phyloP scores from a whole-genome alignment of 2,113 vertebrate genomes.

The Cebidichthys violaceus region DNA sequence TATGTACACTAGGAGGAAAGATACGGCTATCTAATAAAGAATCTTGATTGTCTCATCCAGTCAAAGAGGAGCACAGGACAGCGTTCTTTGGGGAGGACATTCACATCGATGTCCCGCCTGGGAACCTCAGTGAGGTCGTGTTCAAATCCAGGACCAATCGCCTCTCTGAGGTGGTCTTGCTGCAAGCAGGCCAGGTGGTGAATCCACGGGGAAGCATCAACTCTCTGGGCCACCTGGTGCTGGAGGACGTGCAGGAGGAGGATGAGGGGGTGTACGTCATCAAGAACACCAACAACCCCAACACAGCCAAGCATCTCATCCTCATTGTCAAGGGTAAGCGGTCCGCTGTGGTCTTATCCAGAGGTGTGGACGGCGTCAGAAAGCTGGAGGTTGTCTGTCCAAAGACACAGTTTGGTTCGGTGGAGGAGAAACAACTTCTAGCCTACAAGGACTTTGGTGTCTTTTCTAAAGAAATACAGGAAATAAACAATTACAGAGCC shows the following conservation, averaged over 20 bases:
- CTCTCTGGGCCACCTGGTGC: conserved; percentile 69
- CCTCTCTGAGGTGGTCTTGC: conserved; percentile 49
- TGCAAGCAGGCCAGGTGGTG: conserved; percentile 55
- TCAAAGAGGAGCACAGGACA: conserved; percentile 69
- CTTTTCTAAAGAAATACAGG: background rate
- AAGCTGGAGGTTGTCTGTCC: background rate
- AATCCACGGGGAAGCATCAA: conserved; percentile 47
- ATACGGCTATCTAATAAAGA: background rate
- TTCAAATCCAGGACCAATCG: conserved; percentile 64
- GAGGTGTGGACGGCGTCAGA: background rate
- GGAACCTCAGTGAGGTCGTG: conserved; percentile 64
- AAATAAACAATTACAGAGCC: background rate
- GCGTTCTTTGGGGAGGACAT: conserved; percentile 83
- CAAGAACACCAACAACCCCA: conserved; percentile 44
- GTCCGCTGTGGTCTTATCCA: background rate
- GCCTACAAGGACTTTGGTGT: background rate
- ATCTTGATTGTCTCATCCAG: conserved; percentile 35
- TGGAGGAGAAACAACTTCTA: background rate
- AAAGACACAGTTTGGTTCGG: background rate
- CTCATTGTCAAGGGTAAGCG: conserved; percentile 76
- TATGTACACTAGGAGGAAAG: background rate
- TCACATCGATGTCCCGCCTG: conserved; percentile 68
- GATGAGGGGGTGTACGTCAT: conserved; percentile 81
- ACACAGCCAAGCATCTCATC: conserved; percentile 48
- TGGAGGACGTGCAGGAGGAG: conserved; percentile 80